Evolutionary conservation across 2,888 invertebrate genomes (phyloP).

Genomic region (Tigriopus californicus): DNA sequence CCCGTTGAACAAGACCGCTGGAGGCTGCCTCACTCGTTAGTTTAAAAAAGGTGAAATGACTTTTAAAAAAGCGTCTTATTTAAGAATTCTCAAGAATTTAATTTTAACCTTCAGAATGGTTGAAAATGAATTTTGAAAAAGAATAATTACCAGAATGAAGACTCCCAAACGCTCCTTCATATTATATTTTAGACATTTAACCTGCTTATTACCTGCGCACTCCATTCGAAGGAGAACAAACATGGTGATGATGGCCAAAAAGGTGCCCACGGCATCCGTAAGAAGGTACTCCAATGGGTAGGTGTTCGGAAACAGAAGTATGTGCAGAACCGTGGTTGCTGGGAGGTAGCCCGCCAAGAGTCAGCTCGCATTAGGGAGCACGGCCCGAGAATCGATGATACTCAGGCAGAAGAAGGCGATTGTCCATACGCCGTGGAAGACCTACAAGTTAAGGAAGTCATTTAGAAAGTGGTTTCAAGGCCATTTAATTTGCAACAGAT

Average conservation of each 20-base stretch:
- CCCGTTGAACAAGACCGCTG: too few relatives aligned
- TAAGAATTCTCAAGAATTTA: too few relatives aligned
- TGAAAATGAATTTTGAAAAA: too few relatives aligned
- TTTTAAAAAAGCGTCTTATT: too few relatives aligned
- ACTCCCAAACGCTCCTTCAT: too few relatives aligned
- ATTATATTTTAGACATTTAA: too few relatives aligned
- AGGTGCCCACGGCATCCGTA: not conserved
- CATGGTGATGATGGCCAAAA: conserved; percentile 1
- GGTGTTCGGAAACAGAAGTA: not conserved
- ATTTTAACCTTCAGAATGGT: too few relatives aligned
- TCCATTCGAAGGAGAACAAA: not conserved
- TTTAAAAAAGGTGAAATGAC: too few relatives aligned
- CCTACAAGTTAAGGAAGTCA: not conserved
- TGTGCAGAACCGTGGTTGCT: conserved; percentile 1
- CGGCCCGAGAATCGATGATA: not conserved
- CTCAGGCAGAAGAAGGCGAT: not conserved
- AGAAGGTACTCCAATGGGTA: not conserved
- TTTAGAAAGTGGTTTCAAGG: too few relatives aligned
- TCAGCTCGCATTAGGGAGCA: not conserved
- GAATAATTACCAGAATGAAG: too few relatives aligned
- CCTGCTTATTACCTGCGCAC: not conserved
- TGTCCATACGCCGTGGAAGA: conserved; percentile 9
- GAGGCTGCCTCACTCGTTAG: too few relatives aligned
- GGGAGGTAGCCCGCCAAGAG: conserved; percentile 7
- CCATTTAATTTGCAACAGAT: too few relatives aligned